phyloP scores from a whole-genome alignment of 30 jellyfish, hydroid and myxozoan species.

The Cassiopea xamachana region DNA sequence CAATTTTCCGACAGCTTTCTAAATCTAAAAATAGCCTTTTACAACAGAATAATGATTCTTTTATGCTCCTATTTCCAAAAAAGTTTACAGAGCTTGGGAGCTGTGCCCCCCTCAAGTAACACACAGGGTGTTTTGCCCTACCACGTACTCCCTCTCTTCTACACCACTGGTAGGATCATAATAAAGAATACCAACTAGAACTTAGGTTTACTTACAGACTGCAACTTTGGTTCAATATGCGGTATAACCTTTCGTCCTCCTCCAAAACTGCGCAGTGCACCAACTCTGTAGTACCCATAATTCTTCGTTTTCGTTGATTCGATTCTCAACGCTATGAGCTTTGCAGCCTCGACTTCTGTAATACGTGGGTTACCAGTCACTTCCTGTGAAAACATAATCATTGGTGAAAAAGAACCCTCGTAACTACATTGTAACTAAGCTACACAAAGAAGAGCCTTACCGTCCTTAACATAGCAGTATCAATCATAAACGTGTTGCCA shows the following conservation, averaged over 20 bases:
- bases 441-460: neutral
- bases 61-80: no score
- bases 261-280: constrained; percentile 84
- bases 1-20: no score
- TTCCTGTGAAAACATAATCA: constrained; percentile 58
- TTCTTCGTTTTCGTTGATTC: constrained; percentile 82
- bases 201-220: constrained; percentile 48
- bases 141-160: no score
- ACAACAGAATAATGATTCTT: no score
- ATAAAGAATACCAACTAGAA: no score
- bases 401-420: neutral
- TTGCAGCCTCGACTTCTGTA: constrained; percentile 95
- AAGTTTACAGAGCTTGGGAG: no score
- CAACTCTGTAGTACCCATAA: constrained; percentile 96
- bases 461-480: neutral
- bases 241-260: constrained; percentile 96
- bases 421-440: neutral
- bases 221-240: constrained; percentile 77
- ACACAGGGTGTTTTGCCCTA: no score
- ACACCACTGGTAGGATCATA: no score
- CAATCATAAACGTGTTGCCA: no score
- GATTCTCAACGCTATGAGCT: constrained; percentile 89
- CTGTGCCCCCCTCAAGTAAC: no score
- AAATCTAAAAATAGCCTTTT: no score
- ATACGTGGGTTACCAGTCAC: constrained; percentile 92